A percentile compares a stretch with the other conserved stretches of the same genome.
Conservation (phyloP, 2,888 invertebrate genomes). For the Eristalis pertinax region DNA sequence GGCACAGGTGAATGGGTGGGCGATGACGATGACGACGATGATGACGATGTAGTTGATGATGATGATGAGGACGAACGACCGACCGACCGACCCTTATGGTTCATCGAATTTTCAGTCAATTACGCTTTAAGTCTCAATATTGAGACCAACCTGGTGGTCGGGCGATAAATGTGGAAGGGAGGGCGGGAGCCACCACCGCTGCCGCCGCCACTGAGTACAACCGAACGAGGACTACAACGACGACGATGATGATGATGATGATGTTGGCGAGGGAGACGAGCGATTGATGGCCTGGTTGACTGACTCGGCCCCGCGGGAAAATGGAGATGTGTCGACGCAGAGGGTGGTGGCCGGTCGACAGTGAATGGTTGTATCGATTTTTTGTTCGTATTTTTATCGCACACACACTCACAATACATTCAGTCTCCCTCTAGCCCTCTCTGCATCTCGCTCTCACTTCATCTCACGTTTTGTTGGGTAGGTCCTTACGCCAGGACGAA, state of each 20-base stretch:
- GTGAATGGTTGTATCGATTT: constrained; percentile 40
- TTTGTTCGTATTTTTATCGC: constrained; percentile 56
- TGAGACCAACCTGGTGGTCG: constrained; percentile 42
- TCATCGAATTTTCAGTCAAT: constrained; percentile 68
- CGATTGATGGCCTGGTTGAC: constrained; percentile 43
- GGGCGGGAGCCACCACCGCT: background rate
- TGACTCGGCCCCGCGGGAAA: constrained; percentile 12
- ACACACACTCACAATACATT: constrained; percentile 3
- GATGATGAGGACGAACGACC: constrained; percentile 49
- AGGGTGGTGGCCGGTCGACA: constrained; percentile 5
- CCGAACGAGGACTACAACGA: too few relatives aligned
- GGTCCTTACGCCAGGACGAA: background rate
- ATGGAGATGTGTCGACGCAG: constrained; percentile 2
- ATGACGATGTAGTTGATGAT: constrained; percentile 8
- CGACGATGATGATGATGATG: background rate
- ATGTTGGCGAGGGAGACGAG: constrained; percentile 1
- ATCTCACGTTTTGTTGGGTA: background rate
- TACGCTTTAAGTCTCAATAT: constrained; percentile 65
- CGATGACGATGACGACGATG: constrained; percentile 1
- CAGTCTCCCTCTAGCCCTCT: background rate
- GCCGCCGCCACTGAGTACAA: too few relatives aligned
- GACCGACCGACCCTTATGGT: constrained; percentile 62
- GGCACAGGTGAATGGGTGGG: background rate
- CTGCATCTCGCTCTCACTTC: too few relatives aligned
- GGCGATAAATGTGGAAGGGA: constrained; percentile 40